These are phyloP conservation scores for Phylloscopus whistleri DNA, from an alignment of 2,113 vertebrate species.

Conservation along the genomic window DNA sequence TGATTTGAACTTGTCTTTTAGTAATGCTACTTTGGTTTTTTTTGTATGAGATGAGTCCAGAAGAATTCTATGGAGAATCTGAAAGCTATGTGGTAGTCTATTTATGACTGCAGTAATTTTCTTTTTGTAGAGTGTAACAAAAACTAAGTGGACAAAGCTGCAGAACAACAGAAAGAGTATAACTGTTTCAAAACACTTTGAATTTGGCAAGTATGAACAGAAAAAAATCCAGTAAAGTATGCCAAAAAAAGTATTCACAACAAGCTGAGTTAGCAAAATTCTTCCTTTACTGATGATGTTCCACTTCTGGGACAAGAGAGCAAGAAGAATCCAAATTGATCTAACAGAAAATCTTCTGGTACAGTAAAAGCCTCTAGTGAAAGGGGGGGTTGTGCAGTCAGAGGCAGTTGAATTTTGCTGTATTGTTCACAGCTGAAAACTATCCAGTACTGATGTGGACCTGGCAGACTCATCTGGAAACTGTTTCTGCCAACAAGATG, in stretches of 20 bases:
- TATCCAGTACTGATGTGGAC: conserved; percentile 31
- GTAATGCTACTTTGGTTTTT: neutral
- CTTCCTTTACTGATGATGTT: neutral
- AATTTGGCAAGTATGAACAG: conserved; percentile 1
- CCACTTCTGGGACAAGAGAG: neutral
- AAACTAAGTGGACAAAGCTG: neutral
- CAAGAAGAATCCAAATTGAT: neutral
- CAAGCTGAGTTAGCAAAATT: neutral
- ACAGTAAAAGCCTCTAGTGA: neutral
- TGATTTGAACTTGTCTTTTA: neutral
- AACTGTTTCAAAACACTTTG: neutral
- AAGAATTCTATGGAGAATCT: neutral
- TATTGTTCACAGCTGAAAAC: conserved; percentile 27
- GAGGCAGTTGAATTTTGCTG: neutral
- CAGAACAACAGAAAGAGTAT: neutral
- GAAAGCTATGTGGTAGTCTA: neutral
- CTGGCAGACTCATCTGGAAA: conserved; percentile 47
- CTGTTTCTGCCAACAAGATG: conserved; percentile 53
- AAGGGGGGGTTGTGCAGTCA: neutral
- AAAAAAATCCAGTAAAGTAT: neutral
- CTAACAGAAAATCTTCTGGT: conserved; percentile 2
- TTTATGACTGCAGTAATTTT: neutral
- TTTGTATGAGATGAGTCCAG: neutral
- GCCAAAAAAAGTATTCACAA: neutral
- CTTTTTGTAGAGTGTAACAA: neutral